Evolutionary conservation across 1,140 invertebrate genomes (phyloP).

Genomic region (Pseudachorutes palmiensis): DNA sequence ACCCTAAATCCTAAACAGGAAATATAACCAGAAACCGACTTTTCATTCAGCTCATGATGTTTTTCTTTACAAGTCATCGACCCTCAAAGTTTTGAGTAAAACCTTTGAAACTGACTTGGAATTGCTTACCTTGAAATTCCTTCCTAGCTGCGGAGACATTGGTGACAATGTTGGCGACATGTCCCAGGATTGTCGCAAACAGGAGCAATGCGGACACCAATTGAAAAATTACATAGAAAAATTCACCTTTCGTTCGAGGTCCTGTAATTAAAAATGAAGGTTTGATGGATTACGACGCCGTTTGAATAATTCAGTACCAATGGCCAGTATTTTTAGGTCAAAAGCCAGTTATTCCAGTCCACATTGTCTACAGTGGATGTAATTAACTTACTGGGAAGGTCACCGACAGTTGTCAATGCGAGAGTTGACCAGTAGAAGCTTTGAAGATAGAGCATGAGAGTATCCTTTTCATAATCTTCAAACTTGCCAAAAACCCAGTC

Average conservation of each 20-base stretch:
- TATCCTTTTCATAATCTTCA: slow-evolving; percentile 66
- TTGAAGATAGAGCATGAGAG: slow-evolving; percentile 89
- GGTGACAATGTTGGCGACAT: slow-evolving; percentile 91
- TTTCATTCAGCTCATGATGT: too few relatives aligned
- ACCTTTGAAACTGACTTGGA: not conserved
- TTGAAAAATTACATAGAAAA: slow-evolving; percentile 81
- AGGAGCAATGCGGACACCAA: slow-evolving; percentile 80
- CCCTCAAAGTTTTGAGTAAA: not conserved
- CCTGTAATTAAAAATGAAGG: slow-evolving; percentile 38
- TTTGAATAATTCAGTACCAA: not conserved
- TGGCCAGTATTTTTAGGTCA: not conserved
- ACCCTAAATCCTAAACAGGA: too few relatives aligned
- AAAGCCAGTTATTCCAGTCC: not conserved
- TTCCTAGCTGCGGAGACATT: slow-evolving; percentile 87
- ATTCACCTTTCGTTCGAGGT: slow-evolving; percentile 79
- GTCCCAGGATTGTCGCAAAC: slow-evolving; percentile 84
- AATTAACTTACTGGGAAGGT: slow-evolving; percentile 47
- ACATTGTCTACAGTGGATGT: not conserved
- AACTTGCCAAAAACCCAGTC: slow-evolving; percentile 66
- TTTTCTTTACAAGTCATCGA: too few relatives aligned
- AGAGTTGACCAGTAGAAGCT: slow-evolving; percentile 97
- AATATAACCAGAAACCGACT: too few relatives aligned
- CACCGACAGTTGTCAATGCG: slow-evolving; percentile 79
- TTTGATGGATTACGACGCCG: not conserved
- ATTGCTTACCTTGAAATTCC: slow-evolving; percentile 85